Evolutionary conservation across 2,797 vertebrate species (phyloP).

Genomic region (Brachyrhaphis roseni): DNA sequence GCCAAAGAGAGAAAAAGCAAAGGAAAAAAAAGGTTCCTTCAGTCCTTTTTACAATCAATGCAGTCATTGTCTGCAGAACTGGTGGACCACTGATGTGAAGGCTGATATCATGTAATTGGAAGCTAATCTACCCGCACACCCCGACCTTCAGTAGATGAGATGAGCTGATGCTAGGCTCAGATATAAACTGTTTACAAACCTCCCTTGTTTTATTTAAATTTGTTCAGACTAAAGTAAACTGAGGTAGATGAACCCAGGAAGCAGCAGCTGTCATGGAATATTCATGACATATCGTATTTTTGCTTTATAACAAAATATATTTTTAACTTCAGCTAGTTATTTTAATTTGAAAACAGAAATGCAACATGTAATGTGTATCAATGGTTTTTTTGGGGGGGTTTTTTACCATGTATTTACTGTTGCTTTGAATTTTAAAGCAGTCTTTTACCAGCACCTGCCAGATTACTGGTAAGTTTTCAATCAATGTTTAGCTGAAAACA

Average conservation of each 20-base stretch:
- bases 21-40: background rate
- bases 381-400: no score
- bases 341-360: background rate
- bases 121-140: constrained; percentile 47
- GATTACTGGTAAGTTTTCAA: background rate
- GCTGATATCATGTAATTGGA: constrained; percentile 36
- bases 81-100: constrained; percentile 22
- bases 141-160: constrained; percentile 14
- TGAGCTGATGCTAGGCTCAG: background rate
- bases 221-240: constrained; percentile 16
- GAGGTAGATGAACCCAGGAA: background rate
- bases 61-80: constrained; percentile 32
- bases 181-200: constrained; percentile 35
- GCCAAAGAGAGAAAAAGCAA: background rate
- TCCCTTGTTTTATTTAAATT: constrained; percentile 20
- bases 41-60: constrained; percentile 27
- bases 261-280: background rate
- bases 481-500: background rate
- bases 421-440: no score
- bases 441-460: background rate
- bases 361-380: background rate
- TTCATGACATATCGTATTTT: background rate
- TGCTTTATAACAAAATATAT: background rate
- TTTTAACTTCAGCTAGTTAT: background rate
- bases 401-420: no score